phyloP scores from a whole-genome alignment of 2,888 invertebrate species.

The Mactromeris polynyma region DNA sequence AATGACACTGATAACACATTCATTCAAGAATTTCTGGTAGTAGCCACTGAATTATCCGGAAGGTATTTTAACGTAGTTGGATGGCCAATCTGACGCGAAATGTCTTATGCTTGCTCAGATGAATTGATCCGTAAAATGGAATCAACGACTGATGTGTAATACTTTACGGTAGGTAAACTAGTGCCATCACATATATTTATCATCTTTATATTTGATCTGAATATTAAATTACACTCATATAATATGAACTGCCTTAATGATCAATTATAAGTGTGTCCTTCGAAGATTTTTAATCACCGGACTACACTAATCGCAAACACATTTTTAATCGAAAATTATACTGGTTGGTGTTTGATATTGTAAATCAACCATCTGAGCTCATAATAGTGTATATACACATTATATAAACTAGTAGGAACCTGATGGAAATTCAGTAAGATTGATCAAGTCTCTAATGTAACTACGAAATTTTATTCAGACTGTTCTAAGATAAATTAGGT shows the following conservation, averaged over 20 bases:
- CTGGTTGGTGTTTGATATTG: neutral
- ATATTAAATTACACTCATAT: no score
- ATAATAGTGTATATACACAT: neutral
- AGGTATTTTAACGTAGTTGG: neutral
- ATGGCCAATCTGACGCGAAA: neutral
- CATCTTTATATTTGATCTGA: neutral
- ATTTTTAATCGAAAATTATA: neutral
- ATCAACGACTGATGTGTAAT: neutral
- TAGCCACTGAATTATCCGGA: neutral
- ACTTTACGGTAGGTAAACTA: neutral
- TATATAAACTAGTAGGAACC: neutral
- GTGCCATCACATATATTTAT: neutral
- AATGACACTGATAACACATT: neutral
- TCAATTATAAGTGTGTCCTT: no score
- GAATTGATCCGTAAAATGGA: neutral
- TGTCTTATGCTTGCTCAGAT: neutral
- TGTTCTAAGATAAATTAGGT: slow-evolving; percentile 6
- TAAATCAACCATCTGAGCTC: neutral
- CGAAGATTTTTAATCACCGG: no score
- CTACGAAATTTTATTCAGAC: neutral
- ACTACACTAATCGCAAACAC: no score
- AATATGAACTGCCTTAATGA: no score
- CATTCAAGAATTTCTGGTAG: neutral
- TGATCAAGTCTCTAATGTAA: slow-evolving; percentile 4
- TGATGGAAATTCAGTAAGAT: neutral